phyloP scores from a whole-genome alignment of 2,797 vertebrate species.

The Pempheris klunzingeri region DNA sequence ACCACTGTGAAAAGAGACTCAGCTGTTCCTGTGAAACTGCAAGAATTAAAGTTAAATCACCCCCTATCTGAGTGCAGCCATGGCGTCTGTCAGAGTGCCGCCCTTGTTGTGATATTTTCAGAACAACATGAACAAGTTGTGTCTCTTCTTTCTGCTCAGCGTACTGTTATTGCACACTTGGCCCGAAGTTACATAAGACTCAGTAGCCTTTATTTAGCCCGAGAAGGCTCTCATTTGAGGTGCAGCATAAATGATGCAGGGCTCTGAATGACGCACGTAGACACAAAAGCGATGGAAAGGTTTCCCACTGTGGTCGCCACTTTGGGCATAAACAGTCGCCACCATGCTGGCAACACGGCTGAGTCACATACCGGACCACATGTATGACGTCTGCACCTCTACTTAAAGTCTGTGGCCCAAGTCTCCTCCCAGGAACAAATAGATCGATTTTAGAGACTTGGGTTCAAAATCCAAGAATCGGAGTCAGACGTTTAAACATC shows the following conservation, averaged over 20 bases:
- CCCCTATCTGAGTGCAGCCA: slow-evolving; percentile 19
- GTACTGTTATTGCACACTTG: slow-evolving; percentile 61
- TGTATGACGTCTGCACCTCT: slow-evolving; percentile 45
- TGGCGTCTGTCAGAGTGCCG: slow-evolving; percentile 34
- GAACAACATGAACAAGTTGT: slow-evolving; percentile 54
- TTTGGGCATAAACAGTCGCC: slow-evolving; percentile 60
- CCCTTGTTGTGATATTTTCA: slow-evolving; percentile 59
- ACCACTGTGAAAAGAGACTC: not conserved
- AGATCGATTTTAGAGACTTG: slow-evolving; percentile 37
- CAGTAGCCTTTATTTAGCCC: slow-evolving; percentile 74
- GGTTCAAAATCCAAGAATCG: slow-evolving; percentile 52
- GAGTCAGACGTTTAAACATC: slow-evolving; percentile 31
- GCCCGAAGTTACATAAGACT: slow-evolving; percentile 70
- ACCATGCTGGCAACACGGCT: slow-evolving; percentile 60
- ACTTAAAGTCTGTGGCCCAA: slow-evolving; percentile 15
- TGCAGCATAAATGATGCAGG: slow-evolving; percentile 75
- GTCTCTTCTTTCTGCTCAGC: slow-evolving; percentile 48
- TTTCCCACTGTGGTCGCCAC: slow-evolving; percentile 66
- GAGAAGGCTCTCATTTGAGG: slow-evolving; percentile 82
- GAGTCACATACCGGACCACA: slow-evolving; percentile 65
- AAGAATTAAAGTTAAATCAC: slow-evolving; percentile 11
- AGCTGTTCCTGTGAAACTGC: slow-evolving; percentile 18
- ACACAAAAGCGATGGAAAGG: slow-evolving; percentile 77
- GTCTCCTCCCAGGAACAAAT: slow-evolving; percentile 9
- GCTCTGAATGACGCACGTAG: slow-evolving; percentile 81